Evolutionary conservation across 64 coral and sea anemone species (phyloP).

Genomic region (Cladopsammia gracilis): DNA sequence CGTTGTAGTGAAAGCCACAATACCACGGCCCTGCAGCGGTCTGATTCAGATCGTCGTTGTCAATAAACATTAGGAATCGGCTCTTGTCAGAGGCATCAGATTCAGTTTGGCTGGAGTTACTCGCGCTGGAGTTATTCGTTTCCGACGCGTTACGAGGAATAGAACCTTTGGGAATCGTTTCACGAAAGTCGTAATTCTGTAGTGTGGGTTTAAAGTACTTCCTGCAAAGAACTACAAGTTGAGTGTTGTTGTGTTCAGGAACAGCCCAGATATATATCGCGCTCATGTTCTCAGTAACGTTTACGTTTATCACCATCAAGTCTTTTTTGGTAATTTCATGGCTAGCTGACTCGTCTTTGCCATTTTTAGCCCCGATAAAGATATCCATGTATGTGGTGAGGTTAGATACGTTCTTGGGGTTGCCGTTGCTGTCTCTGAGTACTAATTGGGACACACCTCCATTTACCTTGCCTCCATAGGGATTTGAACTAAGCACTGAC

Average conservation of each 20-base stretch:
- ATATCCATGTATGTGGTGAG: slow-evolving; percentile 28
- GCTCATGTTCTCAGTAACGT: slow-evolving; percentile 11
- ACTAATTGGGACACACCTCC: background rate
- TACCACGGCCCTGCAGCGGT: slow-evolving; percentile 82
- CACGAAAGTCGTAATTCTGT: slow-evolving; percentile 58
- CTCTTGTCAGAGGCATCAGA: background rate
- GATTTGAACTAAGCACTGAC: background rate
- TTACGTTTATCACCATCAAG: slow-evolving; percentile 15
- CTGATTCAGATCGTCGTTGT: slow-evolving; percentile 77
- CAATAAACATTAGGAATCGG: slow-evolving; percentile 68
- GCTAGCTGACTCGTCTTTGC: background rate
- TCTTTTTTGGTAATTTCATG: background rate
- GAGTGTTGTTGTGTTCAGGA: slow-evolving; percentile 11
- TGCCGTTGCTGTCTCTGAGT: slow-evolving; percentile 4
- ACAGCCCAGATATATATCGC: slow-evolving; percentile 22
- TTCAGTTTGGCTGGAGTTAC: background rate
- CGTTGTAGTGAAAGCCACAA: slow-evolving; percentile 55
- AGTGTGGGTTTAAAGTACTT: slow-evolving; percentile 48
- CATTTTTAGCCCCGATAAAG: background rate
- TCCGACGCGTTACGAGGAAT: background rate
- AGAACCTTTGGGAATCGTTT: slow-evolving; percentile 24
- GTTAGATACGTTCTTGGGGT: slow-evolving; percentile 15
- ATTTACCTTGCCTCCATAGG: background rate
- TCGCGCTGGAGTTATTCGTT: background rate
- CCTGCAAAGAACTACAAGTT: slow-evolving; percentile 52